Conservation (phyloP, 2,888 invertebrate species). For the Xestia c-nigrum region DNA sequence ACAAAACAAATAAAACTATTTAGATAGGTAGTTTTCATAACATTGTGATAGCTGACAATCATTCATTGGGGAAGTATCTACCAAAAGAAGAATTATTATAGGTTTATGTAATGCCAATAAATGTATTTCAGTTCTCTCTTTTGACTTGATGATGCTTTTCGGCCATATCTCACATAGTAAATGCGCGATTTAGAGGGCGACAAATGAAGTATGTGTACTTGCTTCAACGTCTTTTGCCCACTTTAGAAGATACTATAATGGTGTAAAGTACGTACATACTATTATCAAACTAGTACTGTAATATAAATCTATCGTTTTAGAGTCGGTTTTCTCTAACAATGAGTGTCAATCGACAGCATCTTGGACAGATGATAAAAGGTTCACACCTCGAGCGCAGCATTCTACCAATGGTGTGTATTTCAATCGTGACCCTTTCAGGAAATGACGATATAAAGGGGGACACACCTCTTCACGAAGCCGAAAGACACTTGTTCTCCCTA, state of each 20-base stretch:
- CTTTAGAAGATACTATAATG: background rate
- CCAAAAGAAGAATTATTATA: too few relatives aligned
- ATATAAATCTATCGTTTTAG: background rate
- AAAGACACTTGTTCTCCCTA: too few relatives aligned
- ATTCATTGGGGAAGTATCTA: too few relatives aligned
- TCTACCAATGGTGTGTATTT: background rate
- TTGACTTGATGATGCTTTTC: too few relatives aligned
- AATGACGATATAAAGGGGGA: constrained; percentile 15
- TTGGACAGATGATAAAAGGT: constrained; percentile 49
- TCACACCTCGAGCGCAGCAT: background rate
- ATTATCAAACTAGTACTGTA: background rate
- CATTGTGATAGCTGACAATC: too few relatives aligned
- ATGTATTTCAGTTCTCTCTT: too few relatives aligned
- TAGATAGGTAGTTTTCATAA: too few relatives aligned
- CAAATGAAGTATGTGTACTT: background rate
- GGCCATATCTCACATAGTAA: too few relatives aligned
- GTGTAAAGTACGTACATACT: background rate
- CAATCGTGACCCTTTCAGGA: constrained; percentile 36
- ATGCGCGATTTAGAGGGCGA: background rate
- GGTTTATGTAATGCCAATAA: too few relatives aligned
- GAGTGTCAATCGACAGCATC: constrained; percentile 17
- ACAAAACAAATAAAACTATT: too few relatives aligned
- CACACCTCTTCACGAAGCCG: too few relatives aligned
- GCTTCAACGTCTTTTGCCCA: background rate
- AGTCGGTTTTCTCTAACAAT: constrained; percentile 25